Conservation (phyloP, 2,113 vertebrate species). For the Microcebus jonahi region DNA sequence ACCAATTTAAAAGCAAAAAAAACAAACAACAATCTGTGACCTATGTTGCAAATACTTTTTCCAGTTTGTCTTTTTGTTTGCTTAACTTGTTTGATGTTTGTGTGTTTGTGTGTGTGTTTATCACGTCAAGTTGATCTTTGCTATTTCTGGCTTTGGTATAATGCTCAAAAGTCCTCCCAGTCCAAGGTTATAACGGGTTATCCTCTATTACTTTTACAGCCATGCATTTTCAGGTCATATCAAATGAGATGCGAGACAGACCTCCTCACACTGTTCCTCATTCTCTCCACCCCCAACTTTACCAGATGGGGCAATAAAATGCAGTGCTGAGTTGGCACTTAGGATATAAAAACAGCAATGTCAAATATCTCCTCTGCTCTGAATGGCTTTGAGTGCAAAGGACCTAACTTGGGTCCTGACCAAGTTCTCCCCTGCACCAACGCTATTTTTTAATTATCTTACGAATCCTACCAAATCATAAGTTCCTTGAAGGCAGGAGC, state of each 20-base stretch:
- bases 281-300: neutral
- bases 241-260: conserved; percentile 43
- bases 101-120: neutral
- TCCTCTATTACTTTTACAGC: conserved; percentile 19
- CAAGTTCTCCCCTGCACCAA: neutral
- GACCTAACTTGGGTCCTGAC: neutral
- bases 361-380: neutral
- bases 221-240: neutral
- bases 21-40: neutral
- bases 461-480: neutral
- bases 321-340: neutral
- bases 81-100: neutral
- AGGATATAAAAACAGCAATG: neutral
- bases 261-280: neutral
- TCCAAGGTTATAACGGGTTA: neutral
- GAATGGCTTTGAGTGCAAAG: neutral
- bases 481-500: neutral
- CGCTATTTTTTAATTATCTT: neutral
- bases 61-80: neutral
- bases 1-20: neutral
- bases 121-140: neutral
- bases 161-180: neutral
- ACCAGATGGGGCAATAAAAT: conserved; percentile 55
- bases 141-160: conserved; percentile 19
- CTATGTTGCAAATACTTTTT: neutral